Base-by-base conservation (phyloP, 1,140 invertebrate species). In the Ooceraea biroi region DNA sequence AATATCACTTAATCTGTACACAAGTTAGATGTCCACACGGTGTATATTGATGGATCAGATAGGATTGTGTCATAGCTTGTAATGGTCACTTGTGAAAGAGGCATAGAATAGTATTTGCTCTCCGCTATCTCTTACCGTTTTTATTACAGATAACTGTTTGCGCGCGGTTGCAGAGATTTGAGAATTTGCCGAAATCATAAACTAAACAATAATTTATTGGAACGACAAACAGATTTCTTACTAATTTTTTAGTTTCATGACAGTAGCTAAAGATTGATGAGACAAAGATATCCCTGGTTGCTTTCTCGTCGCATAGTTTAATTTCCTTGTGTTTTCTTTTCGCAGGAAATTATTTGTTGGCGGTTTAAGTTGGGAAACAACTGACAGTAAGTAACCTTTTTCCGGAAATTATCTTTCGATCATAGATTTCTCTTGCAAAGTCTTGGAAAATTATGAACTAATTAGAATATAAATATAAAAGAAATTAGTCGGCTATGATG, bases 341-440 rank as follows among this genome's bases (percentile, higher is more conserved):
- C 97, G 91, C 96, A 99, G 98, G 96, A 99, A 99, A 96, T 96
- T 99, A 88, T 99, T 99, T 96, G 98, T 99, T 95, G 98, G 98
- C 92, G 98, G 98, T 83, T 95, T 99, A 84, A 99, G 98, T 95
- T 99, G 98, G 98, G 98, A 99, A 96, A 99, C 98, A 25, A 98
- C 98, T 94, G 98, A 99, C 95, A 98, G 98, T 99, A 95, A 98
- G 98, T 97, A 93, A 91, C 84, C 87, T 61, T 84, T 83, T 73
- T 68, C 83, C 55, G 14, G 52, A 83, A 55, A 27, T 65, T 36
- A 82, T 14, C 10, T 60, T 73, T 36, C 19, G 50, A 78, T 0
- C 3, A 55, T 27, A 44, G 0, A 19, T 25, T 25, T 19, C 17
- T 44, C 10, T 41, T 0, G 25, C 22, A 48, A 36, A 71, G 4